phyloP scores from a whole-genome alignment of 2,113 vertebrate genomes.

The Ellobius talpinus region DNA sequence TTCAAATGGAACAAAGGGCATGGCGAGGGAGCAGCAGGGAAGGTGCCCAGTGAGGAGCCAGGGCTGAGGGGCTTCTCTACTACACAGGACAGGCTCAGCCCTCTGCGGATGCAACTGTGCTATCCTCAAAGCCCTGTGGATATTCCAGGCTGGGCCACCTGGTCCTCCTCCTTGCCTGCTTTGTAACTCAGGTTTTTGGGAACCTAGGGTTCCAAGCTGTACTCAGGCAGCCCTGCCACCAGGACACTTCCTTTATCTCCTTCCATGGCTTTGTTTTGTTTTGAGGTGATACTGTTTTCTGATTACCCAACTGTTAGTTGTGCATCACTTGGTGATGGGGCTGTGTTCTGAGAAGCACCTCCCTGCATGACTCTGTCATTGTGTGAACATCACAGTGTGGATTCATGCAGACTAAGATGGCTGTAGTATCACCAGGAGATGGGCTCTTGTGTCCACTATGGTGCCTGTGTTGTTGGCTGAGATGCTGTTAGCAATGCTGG shows the following conservation, averaged over 20 bases:
- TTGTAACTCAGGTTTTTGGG: not conserved
- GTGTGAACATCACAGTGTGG: not conserved
- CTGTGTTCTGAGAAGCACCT: not conserved
- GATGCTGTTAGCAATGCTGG: not conserved
- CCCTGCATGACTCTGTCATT: no score
- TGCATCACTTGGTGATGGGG: not conserved
- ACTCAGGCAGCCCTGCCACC: not conserved
- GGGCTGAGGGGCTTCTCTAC: not conserved
- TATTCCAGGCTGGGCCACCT: not conserved
- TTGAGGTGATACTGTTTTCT: not conserved
- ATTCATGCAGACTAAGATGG: not conserved
- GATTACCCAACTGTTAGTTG: not conserved
- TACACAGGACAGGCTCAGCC: not conserved
- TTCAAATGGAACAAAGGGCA: not conserved
- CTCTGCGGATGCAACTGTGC: not conserved
- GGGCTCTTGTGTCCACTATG: not conserved
- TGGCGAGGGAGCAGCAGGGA: not conserved
- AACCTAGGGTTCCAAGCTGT: no score
- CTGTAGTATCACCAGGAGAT: not conserved
- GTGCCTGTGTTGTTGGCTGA: not conserved
- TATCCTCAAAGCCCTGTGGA: rapidly evolving
- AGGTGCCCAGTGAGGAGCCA: no score
- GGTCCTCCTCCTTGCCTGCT: not conserved
- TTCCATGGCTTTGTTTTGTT: not conserved
- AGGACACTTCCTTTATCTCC: not conserved